Conservation (phyloP, 1,140 invertebrate genomes). For the Pachypeltis micranthus region DNA sequence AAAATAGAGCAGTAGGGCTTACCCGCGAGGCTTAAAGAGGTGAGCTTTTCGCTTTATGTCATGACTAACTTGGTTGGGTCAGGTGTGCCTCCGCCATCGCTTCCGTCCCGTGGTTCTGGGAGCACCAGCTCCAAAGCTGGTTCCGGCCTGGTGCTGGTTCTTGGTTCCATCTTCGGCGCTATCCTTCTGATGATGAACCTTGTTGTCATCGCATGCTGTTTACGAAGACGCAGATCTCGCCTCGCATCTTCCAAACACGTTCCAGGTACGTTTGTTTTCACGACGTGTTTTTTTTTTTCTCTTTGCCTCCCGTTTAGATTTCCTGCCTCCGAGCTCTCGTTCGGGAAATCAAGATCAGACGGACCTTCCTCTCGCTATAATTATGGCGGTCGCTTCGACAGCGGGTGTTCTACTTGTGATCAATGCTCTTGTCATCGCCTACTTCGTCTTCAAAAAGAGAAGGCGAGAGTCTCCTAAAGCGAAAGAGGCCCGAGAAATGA, state of each 20-base stretch:
- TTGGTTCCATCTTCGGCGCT: conserved; percentile 58
- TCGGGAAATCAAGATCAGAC: conserved; percentile 51
- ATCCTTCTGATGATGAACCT: conserved; percentile 66
- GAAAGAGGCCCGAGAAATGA: conserved; percentile 9
- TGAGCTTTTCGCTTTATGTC: neutral
- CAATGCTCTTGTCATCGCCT: conserved; percentile 70
- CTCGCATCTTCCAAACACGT: conserved; percentile 17
- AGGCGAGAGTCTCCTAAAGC: conserved; percentile 33
- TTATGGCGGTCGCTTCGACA: conserved; percentile 67
- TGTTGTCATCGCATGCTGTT: conserved; percentile 74
- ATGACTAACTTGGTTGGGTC: conserved; percentile 17
- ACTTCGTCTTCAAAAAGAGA: conserved; percentile 66
- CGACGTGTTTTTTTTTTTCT: conserved; percentile 34
- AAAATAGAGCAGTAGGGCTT: no score
- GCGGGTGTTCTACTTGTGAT: conserved; percentile 64
- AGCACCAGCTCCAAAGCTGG: conserved; percentile 20
- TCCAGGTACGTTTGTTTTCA: conserved; percentile 12
- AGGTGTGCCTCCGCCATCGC: conserved; percentile 26
- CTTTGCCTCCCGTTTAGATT: neutral
- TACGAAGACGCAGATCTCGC: conserved; percentile 48
- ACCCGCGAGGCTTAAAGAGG: neutral
- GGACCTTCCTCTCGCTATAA: conserved; percentile 62
- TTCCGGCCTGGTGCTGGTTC: conserved; percentile 49
- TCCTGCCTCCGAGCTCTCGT: conserved; percentile 40
- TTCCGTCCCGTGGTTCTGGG: conserved; percentile 23